Base-by-base conservation (phyloP, 2,888 invertebrate species). In the Leptinotarsa rubiginosa region DNA sequence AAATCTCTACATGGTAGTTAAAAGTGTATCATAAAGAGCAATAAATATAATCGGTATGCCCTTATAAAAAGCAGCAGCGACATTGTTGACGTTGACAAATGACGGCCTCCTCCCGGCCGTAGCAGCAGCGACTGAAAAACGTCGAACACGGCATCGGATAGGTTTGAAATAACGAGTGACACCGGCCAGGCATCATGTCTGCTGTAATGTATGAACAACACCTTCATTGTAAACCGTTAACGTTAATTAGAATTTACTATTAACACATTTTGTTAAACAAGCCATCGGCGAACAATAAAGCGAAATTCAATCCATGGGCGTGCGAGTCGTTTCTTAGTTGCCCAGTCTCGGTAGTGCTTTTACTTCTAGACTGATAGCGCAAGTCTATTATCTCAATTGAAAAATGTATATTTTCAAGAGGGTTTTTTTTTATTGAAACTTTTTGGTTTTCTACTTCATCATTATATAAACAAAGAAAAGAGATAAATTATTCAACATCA, bases 211-310 rank as follows among this genome's bases (percentile, higher is more conserved):
- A 85, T 85, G 83, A 84, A 85, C 86, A 86, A 85, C 86, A 86
- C 86, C 86, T 86, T 80, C 80, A 80, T 82, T 85, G 85, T 85
- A 84, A 85, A 83, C 85, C 82, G 83, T 83, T 84, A 83, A 84
- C 83, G 81, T 86, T 86, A 86, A 86, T 86, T 86, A 85, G 85
- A 85, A 86, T 86, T 86, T 86, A 86, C 83, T 85, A 86, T 86
- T 85, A 85, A 85, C 85, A 83, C 83, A 80, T 84, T 83, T 81
- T 81, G 84, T 84, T 76, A 77, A 80, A 85, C 85, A 85, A 82
- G 84, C 80, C 78, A 80, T 80, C 85, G 83, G 83, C 82, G 56
- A 72, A 78, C 76, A 75, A 75, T 76, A 77, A 78, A 79, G 77
- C 64, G 75, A 75, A 77, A 70, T 72, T 73, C 70, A 54, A 10